A percentile compares a stretch with the other conserved stretches of the same genome.
These are phyloP conservation scores for Cotesia congregata DNA, from an alignment of 2,888 invertebrate species.

Conservation along the genomic window DNA sequence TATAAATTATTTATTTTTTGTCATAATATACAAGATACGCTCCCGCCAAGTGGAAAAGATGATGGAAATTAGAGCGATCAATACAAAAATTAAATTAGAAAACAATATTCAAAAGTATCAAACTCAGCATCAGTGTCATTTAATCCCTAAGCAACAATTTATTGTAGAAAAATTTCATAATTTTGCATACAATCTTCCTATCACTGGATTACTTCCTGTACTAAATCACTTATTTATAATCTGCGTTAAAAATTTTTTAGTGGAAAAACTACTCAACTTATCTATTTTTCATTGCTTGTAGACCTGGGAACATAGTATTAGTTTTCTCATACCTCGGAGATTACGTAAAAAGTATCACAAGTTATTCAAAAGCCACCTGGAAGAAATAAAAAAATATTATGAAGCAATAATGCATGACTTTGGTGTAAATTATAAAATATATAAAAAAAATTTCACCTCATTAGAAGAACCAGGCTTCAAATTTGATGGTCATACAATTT, in stretches of 20 bases:
- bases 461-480: slow-evolving; percentile 74
- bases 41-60: slow-evolving; percentile 46
- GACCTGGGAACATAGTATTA: slow-evolving; percentile 74
- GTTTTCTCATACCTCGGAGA: slow-evolving; percentile 72
- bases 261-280: too few relatives aligned
- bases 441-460: slow-evolving; percentile 73
- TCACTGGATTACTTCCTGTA: slow-evolving; percentile 57
- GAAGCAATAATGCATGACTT: slow-evolving; percentile 70
- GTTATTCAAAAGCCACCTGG: slow-evolving; percentile 72
- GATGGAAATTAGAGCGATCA: slow-evolving; percentile 47
- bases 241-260: neutral
- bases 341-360: slow-evolving; percentile 74
- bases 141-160: slow-evolving; percentile 47
- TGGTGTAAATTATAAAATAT: slow-evolving; percentile 77
- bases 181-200: slow-evolving; percentile 53
- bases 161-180: slow-evolving; percentile 56
- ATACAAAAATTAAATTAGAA: slow-evolving; percentile 45
- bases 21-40: slow-evolving; percentile 43
- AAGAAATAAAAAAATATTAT: slow-evolving; percentile 69
- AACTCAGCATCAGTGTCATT: slow-evolving; percentile 42
- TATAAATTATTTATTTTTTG: neutral
- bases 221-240: neutral
- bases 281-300: slow-evolving; percentile 34
- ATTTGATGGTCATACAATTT: slow-evolving; percentile 76
- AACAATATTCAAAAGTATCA: slow-evolving; percentile 41